Evolutionary conservation across 2,797 vertebrate genomes (phyloP).

Genomic region (Sebastes ruberrimus): DNA sequence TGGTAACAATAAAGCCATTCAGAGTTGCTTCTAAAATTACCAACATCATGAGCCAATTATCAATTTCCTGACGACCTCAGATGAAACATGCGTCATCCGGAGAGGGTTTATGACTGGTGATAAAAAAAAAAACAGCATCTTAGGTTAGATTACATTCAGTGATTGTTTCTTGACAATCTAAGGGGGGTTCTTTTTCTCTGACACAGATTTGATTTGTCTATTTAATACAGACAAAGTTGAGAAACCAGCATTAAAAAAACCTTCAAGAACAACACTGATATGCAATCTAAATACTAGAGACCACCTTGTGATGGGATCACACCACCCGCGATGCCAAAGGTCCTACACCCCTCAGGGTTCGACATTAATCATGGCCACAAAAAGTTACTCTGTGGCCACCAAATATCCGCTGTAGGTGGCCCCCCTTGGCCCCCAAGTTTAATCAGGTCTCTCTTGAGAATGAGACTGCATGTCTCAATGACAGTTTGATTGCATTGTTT

Average conservation of each 20-base stretch:
- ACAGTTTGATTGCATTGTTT: no score
- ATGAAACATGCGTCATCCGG: conserved; percentile 42
- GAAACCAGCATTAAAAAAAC: not conserved
- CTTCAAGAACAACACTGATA: not conserved
- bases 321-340: not conserved
- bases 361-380: no score
- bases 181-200: not conserved
- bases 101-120: conserved; percentile 7
- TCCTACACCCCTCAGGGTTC: no score
- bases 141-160: not conserved
- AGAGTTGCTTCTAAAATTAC: conserved; percentile 55
- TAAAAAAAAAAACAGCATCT: not conserved
- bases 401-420: no score
- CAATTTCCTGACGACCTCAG: conserved; percentile 45
- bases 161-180: not conserved
- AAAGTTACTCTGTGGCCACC: no score
- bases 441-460: no score
- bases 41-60: conserved; percentile 67
- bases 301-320: not conserved
- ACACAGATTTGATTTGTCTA: not conserved
- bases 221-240: not conserved
- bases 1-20: conserved; percentile 61
- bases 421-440: no score
- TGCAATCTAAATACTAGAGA: not conserved
- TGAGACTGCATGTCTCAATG: no score